Base-by-base conservation (phyloP, 2,888 invertebrate species). In the Cylloceria caligata region DNA sequence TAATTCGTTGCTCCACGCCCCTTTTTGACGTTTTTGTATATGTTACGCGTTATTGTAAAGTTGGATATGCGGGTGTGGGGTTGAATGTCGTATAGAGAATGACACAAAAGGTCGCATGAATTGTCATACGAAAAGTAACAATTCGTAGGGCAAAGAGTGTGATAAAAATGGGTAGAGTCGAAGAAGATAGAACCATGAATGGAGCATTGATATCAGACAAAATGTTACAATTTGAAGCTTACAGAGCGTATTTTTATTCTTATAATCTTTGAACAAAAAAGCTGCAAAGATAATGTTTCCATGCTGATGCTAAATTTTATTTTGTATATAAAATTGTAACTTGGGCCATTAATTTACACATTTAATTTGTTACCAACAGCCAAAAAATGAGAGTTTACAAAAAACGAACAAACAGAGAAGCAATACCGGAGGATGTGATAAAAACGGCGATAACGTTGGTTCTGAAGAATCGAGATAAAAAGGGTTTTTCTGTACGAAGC, bases 371-470 rank as follows among this genome's bases (percentile, higher is more conserved):
- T 4, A 3, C 5, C 45, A 45, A 45, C 45, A 45, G 45, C 16
- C 45, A 16, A 45, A 45, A 45, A 57, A 78, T 78, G 78, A 39
- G 78, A 65, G 78, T 78, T 16, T 78, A 78, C 72, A 78, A 78
- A 55, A 78, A 78, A 39, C 45, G 72, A 47, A 78, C 78, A 24
- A 72, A 78, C 36, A 65, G 78, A 72, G 72, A 78, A 49, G 39
- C 65, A 45, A 55, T 78, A 2, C 57, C 78, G 0, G 65, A 67
- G 36, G 78, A 79, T 13, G 73, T 73, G 39, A 49, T 79, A 45
- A 79, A 60, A 60, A 27, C 67, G 19, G 79, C 79, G 21, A 68
- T 73, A 36, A 39, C 13, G 49, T 16, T 73, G 60, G 79, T 79
- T 5, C 24, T 79, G 30, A 67, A 74, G 39, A 69, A 82, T 60